A percentile compares a stretch with the other conserved stretches of the same genome.
These are phyloP conservation scores for Lycopodina hypogea DNA, from an alignment of 37 sponge, comb jelly and placozoan species.

Conservation along the genomic window DNA sequence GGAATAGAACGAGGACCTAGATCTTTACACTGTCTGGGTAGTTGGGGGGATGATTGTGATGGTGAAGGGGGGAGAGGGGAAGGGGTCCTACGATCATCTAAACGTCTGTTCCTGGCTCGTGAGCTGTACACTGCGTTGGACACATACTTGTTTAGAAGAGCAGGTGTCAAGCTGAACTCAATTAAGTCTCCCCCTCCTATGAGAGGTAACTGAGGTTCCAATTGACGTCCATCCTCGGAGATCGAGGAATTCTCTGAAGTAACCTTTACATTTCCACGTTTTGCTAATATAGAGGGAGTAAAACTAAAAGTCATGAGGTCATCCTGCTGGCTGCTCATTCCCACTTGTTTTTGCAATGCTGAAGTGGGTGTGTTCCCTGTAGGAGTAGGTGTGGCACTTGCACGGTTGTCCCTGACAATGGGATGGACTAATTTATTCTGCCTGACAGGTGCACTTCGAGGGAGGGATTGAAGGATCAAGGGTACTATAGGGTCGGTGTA, in stretches of 20 bases:
- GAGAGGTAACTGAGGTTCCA: not conserved
- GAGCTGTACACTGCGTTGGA: not conserved
- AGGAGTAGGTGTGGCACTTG: slow-evolving; percentile 2
- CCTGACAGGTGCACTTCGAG: not conserved
- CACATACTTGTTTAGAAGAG: not conserved
- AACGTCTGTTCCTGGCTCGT: not conserved
- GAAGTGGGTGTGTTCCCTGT: not conserved
- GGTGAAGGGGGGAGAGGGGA: not conserved
- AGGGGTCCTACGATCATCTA: not conserved
- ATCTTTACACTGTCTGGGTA: not conserved
- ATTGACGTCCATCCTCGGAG: not conserved
- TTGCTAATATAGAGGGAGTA: not conserved
- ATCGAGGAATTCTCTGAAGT: not conserved
- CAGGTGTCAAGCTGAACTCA: slow-evolving; percentile 10
- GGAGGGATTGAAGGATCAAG: not conserved
- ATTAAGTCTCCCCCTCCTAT: not conserved
- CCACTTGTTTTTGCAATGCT: not conserved
- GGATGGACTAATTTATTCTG: not conserved
- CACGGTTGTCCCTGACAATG: not conserved
- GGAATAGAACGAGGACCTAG: not conserved
- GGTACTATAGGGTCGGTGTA: not conserved
- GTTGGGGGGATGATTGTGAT: not conserved
- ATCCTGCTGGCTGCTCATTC: not conserved
- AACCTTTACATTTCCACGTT: not conserved
- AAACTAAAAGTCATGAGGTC: slow-evolving; percentile 24